Evolutionary conservation across 2,113 vertebrate species (phyloP).

Genomic region (Pseudopodoces humilis): DNA sequence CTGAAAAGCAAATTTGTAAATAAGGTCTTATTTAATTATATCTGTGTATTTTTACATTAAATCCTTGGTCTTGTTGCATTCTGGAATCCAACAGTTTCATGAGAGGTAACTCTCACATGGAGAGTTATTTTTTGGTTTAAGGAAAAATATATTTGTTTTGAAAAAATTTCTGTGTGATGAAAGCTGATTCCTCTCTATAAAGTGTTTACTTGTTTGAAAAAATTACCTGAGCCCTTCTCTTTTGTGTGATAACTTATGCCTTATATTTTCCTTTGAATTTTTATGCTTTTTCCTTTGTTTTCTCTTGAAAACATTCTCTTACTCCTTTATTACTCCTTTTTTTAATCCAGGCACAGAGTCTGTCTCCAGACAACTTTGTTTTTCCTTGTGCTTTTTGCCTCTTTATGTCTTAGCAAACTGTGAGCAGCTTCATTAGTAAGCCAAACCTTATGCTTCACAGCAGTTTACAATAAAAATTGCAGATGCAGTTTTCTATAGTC

Average conservation of each 20-base stretch:
- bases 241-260: accelerated
- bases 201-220: background rate
- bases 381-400: background rate
- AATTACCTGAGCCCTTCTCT: background rate
- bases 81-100: background rate
- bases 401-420: background rate
- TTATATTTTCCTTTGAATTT: background rate
- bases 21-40: background rate
- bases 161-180: background rate
- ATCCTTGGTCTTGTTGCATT: background rate
- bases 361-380: background rate
- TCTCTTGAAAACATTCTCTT: background rate
- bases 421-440: background rate
- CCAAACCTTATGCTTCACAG: background rate
- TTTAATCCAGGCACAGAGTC: background rate
- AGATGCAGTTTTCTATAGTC: background rate
- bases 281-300: background rate
- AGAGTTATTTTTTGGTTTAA: background rate
- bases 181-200: background rate
- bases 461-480: background rate
- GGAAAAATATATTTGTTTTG: background rate
- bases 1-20: background rate
- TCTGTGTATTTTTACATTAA: background rate
- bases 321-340: background rate
- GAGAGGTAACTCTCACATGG: background rate